Evolutionary conservation across 2,888 invertebrate species (phyloP).

Genomic region (Mellilla xanthometata): DNA sequence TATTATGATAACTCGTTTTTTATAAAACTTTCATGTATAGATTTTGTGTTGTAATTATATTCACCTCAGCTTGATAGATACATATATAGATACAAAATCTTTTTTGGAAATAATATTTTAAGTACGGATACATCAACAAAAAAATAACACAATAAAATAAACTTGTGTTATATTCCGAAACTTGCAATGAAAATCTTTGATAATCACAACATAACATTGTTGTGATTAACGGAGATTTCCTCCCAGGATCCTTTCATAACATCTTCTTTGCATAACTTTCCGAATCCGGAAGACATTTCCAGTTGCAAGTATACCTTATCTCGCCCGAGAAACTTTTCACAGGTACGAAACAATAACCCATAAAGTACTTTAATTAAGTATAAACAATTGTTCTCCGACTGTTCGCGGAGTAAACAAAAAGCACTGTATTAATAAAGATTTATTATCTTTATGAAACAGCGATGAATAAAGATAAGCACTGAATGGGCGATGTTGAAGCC

Average conservation of each 20-base stretch:
- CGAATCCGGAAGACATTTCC: not conserved
- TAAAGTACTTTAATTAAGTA: conserved; percentile 10
- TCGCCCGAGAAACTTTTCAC: not conserved
- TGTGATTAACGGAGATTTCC: no score
- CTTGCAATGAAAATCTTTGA: not conserved
- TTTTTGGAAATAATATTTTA: no score
- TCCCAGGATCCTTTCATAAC: not conserved
- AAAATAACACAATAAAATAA: no score
- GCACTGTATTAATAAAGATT: conserved; percentile 36
- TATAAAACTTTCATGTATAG: no score
- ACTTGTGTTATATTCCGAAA: no score
- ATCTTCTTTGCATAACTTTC: not conserved
- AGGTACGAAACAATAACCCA: conserved; percentile 4
- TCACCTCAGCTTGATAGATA: no score
- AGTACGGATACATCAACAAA: no score
- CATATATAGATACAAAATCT: no score
- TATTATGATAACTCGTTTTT: no score
- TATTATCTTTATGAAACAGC: conserved; percentile 34
- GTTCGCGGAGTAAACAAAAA: conserved; percentile 42
- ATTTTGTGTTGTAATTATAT: no score
- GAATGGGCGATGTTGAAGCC: conserved; percentile 36
- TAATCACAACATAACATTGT: not conserved
- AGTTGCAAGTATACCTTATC: not conserved
- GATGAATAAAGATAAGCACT: conserved; percentile 47
- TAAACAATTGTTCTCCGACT: conserved; percentile 19